Base-by-base conservation (phyloP, 2,888 invertebrate genomes). In the Acronicta psi region DNA sequence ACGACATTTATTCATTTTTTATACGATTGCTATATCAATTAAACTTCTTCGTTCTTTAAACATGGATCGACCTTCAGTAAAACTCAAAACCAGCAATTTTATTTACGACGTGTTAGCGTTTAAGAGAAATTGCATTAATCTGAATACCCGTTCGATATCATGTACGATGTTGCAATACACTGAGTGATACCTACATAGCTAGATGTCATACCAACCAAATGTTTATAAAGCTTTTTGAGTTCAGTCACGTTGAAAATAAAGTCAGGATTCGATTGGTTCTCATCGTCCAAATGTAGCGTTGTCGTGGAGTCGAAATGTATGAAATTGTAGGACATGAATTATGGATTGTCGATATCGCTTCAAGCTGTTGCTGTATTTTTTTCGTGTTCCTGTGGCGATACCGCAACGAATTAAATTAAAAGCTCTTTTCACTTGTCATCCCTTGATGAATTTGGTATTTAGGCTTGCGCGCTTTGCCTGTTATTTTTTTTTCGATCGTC, bases 391-490 rank as follows among this genome's bases (percentile, higher is more conserved):
- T 88, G 89, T 78, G 87, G 88, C 89, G 88, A 90, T 89, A 92
- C 94, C 93, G 89, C 93, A 93, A 88, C 93, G 94, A 93, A 94
- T 94, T 93, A 93, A 94, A 94, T 94, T 94, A 94, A 94, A 93
- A 93, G 92, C 93, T 93, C 93, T 93, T 93, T 93, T 94, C 92
- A 93, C 92, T 92, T 94, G 93, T 93, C 93, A 91, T 90, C 89
- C 87, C 80, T 87, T 93, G 93, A 94, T 93, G 93, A 89, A 94
- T 94, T 91, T 88, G 84, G 88, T 91, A 90, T 92, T 91, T 91
- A 88, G 88, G 85, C 79, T 82, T 77, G 81, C 79, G 70, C 77
- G 79, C 73, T 77, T 69, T 81, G 72, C 69, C 59, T 79, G 80
- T 73, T 87, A 82, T 87, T 85, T 83, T 80, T 82, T 82, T 81